Evolutionary conservation across 2,797 vertebrate species (phyloP), one percentile per base, ranked within the genome.

Genomic region (Rallus crepitans): DNA sequence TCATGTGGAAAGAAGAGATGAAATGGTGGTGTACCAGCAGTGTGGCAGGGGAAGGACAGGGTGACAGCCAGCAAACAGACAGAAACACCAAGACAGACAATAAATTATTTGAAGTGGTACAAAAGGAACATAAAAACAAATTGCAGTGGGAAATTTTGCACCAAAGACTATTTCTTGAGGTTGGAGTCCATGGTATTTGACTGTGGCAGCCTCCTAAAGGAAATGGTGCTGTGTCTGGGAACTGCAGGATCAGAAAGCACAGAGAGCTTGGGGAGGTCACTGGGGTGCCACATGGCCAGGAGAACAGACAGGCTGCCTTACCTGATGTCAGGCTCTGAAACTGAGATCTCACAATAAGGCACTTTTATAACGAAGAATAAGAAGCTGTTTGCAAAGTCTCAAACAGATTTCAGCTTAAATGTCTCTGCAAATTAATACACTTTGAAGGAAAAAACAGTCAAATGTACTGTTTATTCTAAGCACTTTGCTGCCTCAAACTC

Each of bases 391-490:
- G 77, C 56, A 89, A 91, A 86, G 60, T 53, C 56, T 89, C 66
- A 56, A 61, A 82, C 8, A 77, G 33, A 81, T 88, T 73, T 63
- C 72, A 84, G 31, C 70, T 84, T 79, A 77, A 92, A 80, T 12
- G 7, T 56, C 60, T 57, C 81, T 82, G 73, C 48, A 92, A 94
- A 96, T 92, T 82, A 84, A 89, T 82, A 89, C 5, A 80, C 31
- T 71, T 93, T 13, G 47, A 61, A 82, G 31, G 66, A 47, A 94
- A 94, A 93, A 71, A 2, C 19, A 90, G 78, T 17, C 77, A 89
- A 93, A 94, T 50, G 24, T 16, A 89, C 40, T 77, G 88, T 91
- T 94, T 94, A 94, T 94, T 94, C 78, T 60, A 82, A 73, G 94
- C 37, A 82, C n/a, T 95, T 92, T 75, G 68, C 56, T 65, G 71